Evolutionary conservation across 2,888 invertebrate genomes (phyloP).

Genomic region (Dicycla oo): DNA sequence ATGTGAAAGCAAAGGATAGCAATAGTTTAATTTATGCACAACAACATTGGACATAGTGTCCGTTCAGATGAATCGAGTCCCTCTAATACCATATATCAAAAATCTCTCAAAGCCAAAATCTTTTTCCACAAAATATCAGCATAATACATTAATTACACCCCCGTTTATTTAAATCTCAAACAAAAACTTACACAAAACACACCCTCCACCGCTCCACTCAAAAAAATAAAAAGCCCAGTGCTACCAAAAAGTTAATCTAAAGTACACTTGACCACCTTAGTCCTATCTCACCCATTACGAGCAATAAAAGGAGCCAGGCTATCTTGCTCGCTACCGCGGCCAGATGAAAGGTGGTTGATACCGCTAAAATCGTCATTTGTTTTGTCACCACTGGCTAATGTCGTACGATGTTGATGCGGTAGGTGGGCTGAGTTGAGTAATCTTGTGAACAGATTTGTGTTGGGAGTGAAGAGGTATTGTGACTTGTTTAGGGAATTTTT

Average conservation of each 20-base stretch:
- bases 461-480: neutral
- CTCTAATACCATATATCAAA: neutral
- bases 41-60: neutral
- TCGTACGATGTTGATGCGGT: constrained; percentile 43
- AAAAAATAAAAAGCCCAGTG: constrained; percentile 6
- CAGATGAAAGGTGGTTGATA: constrained; percentile 85
- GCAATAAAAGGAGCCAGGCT: constrained; percentile 64
- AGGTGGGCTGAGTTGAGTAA: constrained; percentile 41
- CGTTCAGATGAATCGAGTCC: neutral
- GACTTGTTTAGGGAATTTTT: neutral
- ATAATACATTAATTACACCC: neutral
- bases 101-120: neutral
- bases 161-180: neutral
- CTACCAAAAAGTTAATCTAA: constrained; percentile 47
- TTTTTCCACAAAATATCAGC: neutral
- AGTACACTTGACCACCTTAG: constrained; percentile 53
- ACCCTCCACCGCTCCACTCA: constrained; percentile 11
- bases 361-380: constrained; percentile 90
- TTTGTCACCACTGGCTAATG: constrained; percentile 80
- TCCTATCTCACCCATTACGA: constrained; percentile 58
- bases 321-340: constrained; percentile 75
- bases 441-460: constrained; percentile 32
- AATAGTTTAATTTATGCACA: too few species aligned
- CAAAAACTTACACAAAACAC: constrained; percentile 14
- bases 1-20: neutral